These are phyloP conservation scores for Phyllopteryx taeniolatus DNA, from an alignment of 2,113 vertebrate genomes.

Conservation along the genomic window DNA sequence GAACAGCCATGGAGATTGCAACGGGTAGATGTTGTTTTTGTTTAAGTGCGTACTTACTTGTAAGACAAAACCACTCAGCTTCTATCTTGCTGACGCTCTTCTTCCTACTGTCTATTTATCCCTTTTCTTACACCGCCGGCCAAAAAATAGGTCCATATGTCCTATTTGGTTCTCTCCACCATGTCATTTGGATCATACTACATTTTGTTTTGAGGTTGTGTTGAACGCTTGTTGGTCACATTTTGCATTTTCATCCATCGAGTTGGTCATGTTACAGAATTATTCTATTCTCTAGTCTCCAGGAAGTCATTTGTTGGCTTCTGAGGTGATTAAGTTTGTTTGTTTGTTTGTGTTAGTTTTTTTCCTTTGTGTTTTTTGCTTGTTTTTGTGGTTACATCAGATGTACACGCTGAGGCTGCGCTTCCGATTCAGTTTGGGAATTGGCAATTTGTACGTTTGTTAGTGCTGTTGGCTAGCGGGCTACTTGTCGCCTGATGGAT, in stretches of 20 bases:
- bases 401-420: too few relatives aligned
- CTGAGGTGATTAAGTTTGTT: too few relatives aligned
- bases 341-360: too few relatives aligned
- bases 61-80: constrained; percentile 4
- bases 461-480: too few relatives aligned
- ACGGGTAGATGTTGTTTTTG: neutral
- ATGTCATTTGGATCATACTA: constrained; percentile 30
- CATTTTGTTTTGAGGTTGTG: neutral
- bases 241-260: neutral
- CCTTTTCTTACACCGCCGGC: neutral
- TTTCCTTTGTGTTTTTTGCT: too few relatives aligned
- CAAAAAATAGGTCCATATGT: constrained; percentile 1
- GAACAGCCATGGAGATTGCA: constrained; percentile 14
- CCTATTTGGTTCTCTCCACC: constrained; percentile 33
- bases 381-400: too few relatives aligned
- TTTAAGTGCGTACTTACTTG: constrained; percentile 19
- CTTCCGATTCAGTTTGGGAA: too few relatives aligned
- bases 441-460: too few relatives aligned
- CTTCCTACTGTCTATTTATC: neutral
- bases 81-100: constrained; percentile 7
- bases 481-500: too few relatives aligned
- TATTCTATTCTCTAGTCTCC: too few relatives aligned
- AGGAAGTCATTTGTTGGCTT: too few relatives aligned
- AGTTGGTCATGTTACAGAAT: too few relatives aligned
- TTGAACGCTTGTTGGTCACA: neutral